These are phyloP conservation scores for Euborellia annulipes DNA, from an alignment of 1,140 invertebrate species.

Conservation along the genomic window DNA sequence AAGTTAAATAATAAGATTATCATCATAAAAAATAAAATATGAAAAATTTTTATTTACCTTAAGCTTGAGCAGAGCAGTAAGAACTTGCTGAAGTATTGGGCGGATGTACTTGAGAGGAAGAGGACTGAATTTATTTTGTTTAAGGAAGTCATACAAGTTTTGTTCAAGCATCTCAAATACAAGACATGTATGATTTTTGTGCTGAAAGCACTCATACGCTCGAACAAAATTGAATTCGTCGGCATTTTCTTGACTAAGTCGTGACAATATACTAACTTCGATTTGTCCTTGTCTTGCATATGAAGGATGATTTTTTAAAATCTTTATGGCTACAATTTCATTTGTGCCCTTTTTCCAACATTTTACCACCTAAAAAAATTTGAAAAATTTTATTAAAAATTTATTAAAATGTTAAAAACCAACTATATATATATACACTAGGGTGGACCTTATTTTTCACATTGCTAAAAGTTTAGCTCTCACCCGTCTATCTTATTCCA, in stretches of 20 bases:
- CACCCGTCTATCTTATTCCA: too few species aligned
- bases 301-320: conserved; percentile 98
- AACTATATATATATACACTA: too few species aligned
- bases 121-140: conserved; percentile 98
- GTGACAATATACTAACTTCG: conserved; percentile 94
- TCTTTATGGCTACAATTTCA: conserved; percentile 99
- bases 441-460: too few species aligned
- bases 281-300: conserved; percentile 99
- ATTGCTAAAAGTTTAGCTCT: too few species aligned
- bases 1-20: conserved; percentile 13
- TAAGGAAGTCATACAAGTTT: conserved; percentile 99
- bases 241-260: conserved; percentile 96
- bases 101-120: conserved; percentile 95
- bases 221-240: conserved; percentile 99
- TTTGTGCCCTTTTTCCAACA: conserved; percentile 99
- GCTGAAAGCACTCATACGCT: conserved; percentile 98
- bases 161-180: conserved; percentile 99
- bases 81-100: conserved; percentile 96
- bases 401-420: too few species aligned
- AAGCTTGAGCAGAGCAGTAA: conserved; percentile 94
- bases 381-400: too few species aligned
- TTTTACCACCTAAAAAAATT: conserved; percentile 68
- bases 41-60: conserved; percentile 42
- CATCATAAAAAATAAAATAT: background rate
- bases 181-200: conserved; percentile 98